These are phyloP conservation scores for Phallusia fumigata DNA, from an alignment of 23 tunicate genomes.

Conservation along the genomic window DNA sequence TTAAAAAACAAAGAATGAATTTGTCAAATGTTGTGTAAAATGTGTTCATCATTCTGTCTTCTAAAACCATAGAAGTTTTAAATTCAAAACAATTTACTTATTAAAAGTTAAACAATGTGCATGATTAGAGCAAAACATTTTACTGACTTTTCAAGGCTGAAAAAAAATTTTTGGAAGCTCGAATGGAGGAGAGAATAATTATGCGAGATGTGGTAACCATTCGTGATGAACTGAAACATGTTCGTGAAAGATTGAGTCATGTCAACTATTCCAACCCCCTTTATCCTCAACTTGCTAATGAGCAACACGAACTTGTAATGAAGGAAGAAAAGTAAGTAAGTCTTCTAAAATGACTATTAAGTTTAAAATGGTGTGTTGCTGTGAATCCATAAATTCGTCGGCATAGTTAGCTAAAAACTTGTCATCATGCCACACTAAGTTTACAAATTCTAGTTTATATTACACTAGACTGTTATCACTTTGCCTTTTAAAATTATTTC, in stretches of 20 bases:
- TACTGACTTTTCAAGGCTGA: constrained; percentile 44
- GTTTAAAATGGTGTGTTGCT: neutral
- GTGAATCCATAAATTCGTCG: neutral
- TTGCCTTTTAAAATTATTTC: neutral
- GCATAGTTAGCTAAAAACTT: too few relatives aligned
- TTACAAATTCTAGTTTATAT: too few relatives aligned
- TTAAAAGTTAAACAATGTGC: too few relatives aligned
- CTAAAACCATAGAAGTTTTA: too few relatives aligned
- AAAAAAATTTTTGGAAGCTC: constrained; percentile 46
- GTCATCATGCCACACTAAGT: too few relatives aligned
- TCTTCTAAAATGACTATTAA: neutral
- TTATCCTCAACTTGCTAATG: constrained; percentile 81
- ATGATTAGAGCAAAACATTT: too few relatives aligned
- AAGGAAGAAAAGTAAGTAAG: constrained; percentile 65
- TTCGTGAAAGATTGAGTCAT: constrained; percentile 73
- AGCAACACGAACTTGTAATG: constrained; percentile 80
- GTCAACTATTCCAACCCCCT: constrained; percentile 83
- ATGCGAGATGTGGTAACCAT: constrained; percentile 54
- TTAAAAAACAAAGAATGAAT: too few relatives aligned
- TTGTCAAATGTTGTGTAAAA: neutral
- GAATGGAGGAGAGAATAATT: constrained; percentile 46
- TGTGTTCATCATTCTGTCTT: too few relatives aligned
- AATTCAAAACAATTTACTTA: too few relatives aligned
- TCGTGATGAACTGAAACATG: constrained; percentile 61
- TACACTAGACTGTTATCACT: too few relatives aligned